Evolutionary conservation across 2,113 vertebrate genomes (phyloP), one percentile per base, ranked within the genome.

Genomic region (Cyphomyrus plagiostoma): DNA sequence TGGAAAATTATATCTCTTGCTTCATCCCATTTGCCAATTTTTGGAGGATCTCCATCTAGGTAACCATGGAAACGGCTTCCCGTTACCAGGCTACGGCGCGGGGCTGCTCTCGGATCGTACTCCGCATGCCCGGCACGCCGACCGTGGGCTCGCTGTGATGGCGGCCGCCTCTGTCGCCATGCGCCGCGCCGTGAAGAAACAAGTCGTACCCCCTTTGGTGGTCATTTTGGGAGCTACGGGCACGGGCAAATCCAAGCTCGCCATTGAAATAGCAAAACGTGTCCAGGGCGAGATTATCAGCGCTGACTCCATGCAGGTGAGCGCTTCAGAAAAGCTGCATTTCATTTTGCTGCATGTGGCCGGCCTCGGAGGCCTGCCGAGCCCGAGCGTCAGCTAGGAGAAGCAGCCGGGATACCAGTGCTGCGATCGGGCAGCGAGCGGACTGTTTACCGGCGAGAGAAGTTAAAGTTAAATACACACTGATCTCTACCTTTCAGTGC

Each of bases 291-390:
- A 98, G 92, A 97, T 99, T 89, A 95, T 99, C 93, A 97, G 98
- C 94, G 98, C 98, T 0, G 98, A 99, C 93, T 97, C 97, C 91
- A 98, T 99, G 98, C 98, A 99, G 98, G 98, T 99, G 94, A 91
- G 95, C 89, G 62, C 17, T 21, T 23, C 19, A 17, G 11, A 50
- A 21, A 30, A 46, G 13, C 26, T 13, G 11, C 8, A 39, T 19
- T 70, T n/a, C 3, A n/a, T 26, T 19, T 11, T 39, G 77, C 88
- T 45, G 11, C 48, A 13, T 45, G 52, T 21, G 23, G 1, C 3
- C 17, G 62, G 89, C 70, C 66, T 74, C 66, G 86, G 86, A 90
- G 83, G 66, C 46, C 90, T 50, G 11, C 39, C 1, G 15, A 88
- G 74, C 89, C 86, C 46, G 39, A 35, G 50, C 15, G 50, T 90